A percentile compares a stretch with the other conserved stretches of the same genome.
Conservation (phyloP, 2,113 vertebrate genomes). For the Neomonachus schauinslandi region DNA sequence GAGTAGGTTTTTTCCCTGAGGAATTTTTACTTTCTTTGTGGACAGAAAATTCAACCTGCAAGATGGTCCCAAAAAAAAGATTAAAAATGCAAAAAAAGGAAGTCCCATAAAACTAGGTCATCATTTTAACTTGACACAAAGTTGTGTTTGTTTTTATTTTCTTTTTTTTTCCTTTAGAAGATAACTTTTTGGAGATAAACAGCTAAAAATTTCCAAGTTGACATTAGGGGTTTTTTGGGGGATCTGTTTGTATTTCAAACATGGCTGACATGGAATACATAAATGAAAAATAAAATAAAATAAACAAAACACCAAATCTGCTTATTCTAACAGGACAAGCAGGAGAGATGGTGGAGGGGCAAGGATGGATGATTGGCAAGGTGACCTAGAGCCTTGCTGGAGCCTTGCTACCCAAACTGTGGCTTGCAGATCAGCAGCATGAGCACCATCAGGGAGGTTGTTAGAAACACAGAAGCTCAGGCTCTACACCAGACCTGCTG, state of each 20-base stretch:
- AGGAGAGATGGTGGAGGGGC: not conserved
- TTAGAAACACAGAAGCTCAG: not conserved
- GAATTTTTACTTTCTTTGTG: constrained; percentile 30
- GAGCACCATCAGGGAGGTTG: not conserved
- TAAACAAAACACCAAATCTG: not conserved
- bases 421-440: too few relatives aligned
- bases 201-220: constrained; percentile 35
- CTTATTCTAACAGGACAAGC: not conserved
- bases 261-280: not conserved
- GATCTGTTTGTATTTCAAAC: constrained; percentile 57
- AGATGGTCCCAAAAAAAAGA: not conserved
- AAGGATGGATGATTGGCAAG: not conserved
- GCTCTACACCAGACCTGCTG: not conserved
- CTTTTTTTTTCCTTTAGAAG: constrained; percentile 11
- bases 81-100: not conserved
- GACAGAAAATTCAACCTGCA: constrained; percentile 44
- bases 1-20: constrained; percentile 9
- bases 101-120: not conserved
- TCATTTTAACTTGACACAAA: constrained; percentile 39
- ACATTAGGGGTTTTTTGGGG: not conserved
- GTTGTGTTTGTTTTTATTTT: constrained; percentile 3
- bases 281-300: constrained; percentile 34
- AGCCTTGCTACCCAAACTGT: not conserved
- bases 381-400: not conserved
- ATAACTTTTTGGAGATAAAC: constrained; percentile 49